Evolutionary conservation across 2,797 vertebrate genomes (phyloP), one percentile per base, ranked within the genome.

Genomic region (Poeciliopsis infans): DNA sequence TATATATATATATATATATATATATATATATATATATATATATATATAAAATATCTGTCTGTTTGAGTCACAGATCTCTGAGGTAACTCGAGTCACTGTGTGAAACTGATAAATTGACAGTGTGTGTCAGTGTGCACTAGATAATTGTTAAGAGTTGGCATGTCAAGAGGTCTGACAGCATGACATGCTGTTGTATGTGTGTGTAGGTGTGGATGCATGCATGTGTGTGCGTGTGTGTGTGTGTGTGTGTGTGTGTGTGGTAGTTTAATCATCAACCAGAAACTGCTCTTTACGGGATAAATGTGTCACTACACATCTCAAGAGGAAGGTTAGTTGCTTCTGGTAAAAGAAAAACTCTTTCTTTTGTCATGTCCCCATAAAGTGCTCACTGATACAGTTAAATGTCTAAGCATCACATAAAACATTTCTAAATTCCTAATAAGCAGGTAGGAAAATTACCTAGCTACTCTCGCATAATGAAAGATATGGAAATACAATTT

Each of bases 61-160:
- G 77, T 57, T 16, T 93, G 88, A 92, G 0, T 85, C 90, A 87
- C 89, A 83, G 90, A 72, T 82, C 61, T 7, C 77, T 80, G 82
- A 33, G 75, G 74, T 46, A 77, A 77, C 86, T 79, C 83, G 83
- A 89, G 74, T 79, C 80, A 77, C 89, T 85, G 87, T 82, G 81
- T 89, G 86, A 82, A 77, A 77, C 15, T 43, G 74, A 74, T 73
- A 77, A 74, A 79, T 41, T 81, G 83, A 73, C 80, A 51, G 43
- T 28, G 41, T 80, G 84, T 55, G 47, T 33, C 25, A 11, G 18
- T 75, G 80, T 75, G 73, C 74, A 75, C 55, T 33, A 75, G 31
- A 74, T 85, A 77, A 84, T 81, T 66, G 76, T 88, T 79, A 80
- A 71, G 78, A 69, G 72, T 13, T 33, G 79, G 81, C 79, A 64